Conservation (phyloP, 1,140 invertebrate species). For the Anoplolepis gracilipes region DNA sequence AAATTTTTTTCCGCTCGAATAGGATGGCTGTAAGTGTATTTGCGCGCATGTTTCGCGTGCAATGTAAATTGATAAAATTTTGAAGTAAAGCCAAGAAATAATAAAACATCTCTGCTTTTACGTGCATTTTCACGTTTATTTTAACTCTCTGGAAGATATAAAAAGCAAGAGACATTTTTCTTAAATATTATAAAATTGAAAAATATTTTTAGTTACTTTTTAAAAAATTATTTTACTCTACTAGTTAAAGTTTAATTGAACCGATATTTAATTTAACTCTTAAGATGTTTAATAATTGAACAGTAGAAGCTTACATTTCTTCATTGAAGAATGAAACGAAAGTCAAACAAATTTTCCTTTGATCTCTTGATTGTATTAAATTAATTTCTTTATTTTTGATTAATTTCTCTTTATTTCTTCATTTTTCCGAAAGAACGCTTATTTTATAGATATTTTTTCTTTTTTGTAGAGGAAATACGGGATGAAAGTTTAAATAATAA, state of each 20-base stretch:
- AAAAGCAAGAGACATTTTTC: background rate
- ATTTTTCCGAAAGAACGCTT: no score
- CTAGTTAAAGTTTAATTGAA: background rate
- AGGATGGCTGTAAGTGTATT: background rate
- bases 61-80: constrained; percentile 36
- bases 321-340: background rate
- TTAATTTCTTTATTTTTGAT: no score
- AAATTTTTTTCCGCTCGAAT: background rate
- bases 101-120: background rate
- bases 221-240: background rate
- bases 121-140: background rate
- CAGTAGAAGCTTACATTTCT: background rate
- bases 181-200: background rate
- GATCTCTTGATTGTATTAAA: background rate
- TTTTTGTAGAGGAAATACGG: background rate
- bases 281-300: background rate
- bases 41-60: background rate
- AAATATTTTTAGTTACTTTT: background rate
- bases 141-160: background rate
- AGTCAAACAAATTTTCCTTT: background rate
- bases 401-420: no score
- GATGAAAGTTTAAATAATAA: background rate
- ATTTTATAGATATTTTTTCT: constrained; percentile 7
- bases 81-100: background rate
- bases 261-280: background rate